phyloP scores from a whole-genome alignment of 2,888 invertebrate genomes.

The Apoda limacodes region DNA sequence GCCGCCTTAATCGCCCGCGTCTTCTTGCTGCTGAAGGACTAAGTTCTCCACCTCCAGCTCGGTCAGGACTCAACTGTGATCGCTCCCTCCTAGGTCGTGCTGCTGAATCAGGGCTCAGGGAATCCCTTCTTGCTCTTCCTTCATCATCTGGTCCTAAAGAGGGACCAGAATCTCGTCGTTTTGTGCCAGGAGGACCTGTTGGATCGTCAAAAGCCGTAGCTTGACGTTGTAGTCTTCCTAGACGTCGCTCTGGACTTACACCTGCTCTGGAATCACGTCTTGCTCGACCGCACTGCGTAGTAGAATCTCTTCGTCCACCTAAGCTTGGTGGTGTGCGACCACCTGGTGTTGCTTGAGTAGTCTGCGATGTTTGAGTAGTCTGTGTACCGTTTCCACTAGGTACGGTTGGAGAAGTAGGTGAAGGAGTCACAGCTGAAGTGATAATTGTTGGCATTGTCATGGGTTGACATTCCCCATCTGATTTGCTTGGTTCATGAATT shows the following conservation, averaged over 20 bases:
- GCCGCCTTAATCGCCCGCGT: constrained; percentile 77
- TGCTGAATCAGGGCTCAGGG: constrained; percentile 91
- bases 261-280: constrained; percentile 75
- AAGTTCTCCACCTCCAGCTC: constrained; percentile 82
- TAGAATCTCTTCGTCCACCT: constrained; percentile 80
- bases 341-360: constrained; percentile 37
- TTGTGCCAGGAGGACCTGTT: constrained; percentile 75
- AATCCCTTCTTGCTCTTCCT: constrained; percentile 84
- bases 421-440: constrained; percentile 85
- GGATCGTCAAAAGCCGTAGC: constrained; percentile 92
- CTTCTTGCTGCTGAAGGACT: constrained; percentile 81
- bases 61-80: constrained; percentile 83
- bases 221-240: constrained; percentile 83
- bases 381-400: constrained; percentile 37
- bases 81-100: constrained; percentile 81
- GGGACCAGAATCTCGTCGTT: constrained; percentile 84
- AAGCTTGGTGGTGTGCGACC: constrained; percentile 57
- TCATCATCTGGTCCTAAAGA: constrained; percentile 87
- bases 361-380: constrained; percentile 35
- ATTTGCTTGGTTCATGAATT: constrained; percentile 61
- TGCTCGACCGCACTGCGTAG: constrained; percentile 82
- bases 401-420: constrained; percentile 80
- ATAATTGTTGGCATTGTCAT: constrained; percentile 80
- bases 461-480: constrained; percentile 74
- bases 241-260: constrained; percentile 75